These are phyloP conservation scores for Sarotherodon lohbergeri DNA, from an alignment of 2,113 vertebrate genomes.

Conservation along the genomic window DNA sequence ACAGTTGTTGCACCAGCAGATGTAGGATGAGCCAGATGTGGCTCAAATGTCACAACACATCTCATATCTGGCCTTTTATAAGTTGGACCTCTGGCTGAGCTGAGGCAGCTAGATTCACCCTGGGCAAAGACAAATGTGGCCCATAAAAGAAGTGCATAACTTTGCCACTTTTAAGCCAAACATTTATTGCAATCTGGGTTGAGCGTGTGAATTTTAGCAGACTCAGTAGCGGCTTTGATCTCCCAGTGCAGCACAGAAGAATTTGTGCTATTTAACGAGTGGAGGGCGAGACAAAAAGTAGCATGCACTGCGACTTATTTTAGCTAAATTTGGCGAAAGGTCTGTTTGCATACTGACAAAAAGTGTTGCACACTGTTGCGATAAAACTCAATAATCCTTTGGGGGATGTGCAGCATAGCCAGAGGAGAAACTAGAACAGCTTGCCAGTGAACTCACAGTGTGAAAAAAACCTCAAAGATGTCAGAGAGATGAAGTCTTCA, in stretches of 20 bases:
- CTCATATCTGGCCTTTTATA: background rate
- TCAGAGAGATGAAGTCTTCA: conserved; percentile 7
- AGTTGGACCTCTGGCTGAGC: background rate
- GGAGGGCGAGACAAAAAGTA: background rate
- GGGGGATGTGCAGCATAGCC: background rate
- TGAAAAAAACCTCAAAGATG: conserved; percentile 1
- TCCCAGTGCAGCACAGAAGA: background rate
- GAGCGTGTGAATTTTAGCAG: background rate
- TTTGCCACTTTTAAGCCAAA: background rate
- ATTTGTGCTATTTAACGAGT: background rate
- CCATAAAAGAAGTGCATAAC: background rate
- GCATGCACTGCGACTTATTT: background rate
- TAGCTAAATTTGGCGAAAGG: background rate
- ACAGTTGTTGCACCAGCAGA: background rate
- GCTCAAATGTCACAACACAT: background rate
- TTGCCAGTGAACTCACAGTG: background rate
- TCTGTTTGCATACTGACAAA: background rate
- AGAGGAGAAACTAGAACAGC: background rate
- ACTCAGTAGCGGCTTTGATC: background rate
- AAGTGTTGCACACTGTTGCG: background rate
- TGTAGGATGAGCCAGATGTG: background rate
- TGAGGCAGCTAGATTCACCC: background rate
- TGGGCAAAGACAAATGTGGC: background rate
- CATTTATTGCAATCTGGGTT: background rate
- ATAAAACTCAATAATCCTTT: background rate